phyloP scores from a whole-genome alignment of 2,797 vertebrate species.

The Chrysocyon brachyurus region DNA sequence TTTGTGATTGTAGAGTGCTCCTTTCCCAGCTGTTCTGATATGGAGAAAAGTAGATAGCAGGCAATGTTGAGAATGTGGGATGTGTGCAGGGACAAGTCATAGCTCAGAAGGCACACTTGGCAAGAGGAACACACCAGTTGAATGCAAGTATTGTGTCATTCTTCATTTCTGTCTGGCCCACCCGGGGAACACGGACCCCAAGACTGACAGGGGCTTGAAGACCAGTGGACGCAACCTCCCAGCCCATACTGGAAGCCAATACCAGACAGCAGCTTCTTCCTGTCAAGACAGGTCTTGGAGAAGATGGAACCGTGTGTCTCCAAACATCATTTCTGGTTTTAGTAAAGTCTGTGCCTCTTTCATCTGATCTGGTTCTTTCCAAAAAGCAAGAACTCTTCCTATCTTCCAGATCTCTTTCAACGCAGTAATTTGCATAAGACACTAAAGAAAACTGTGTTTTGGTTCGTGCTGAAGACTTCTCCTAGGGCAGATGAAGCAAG shows the following conservation, averaged over 20 bases:
- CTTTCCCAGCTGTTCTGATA: not conserved
- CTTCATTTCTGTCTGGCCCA: not conserved
- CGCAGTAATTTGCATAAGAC: not conserved
- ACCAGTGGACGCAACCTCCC: not conserved
- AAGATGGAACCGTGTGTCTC: not conserved
- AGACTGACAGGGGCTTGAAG: not conserved
- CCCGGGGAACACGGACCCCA: not conserved
- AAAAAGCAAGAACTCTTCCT: not conserved
- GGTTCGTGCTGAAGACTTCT: conserved; percentile 46
- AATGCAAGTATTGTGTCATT: not conserved
- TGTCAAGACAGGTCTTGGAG: not conserved
- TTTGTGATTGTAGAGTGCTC: not conserved
- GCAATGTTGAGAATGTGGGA: not conserved
- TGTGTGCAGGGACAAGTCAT: not conserved
- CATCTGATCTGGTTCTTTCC: not conserved
- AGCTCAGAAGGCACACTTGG: not conserved
- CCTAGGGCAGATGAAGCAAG: not conserved
- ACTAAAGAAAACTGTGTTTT: not conserved
- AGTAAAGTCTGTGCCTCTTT: not conserved
- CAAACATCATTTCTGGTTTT: not conserved
- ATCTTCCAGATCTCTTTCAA: conserved; percentile 35
- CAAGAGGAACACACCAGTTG: not conserved
- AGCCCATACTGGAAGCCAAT: not conserved
- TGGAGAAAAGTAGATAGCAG: conserved; percentile 6
- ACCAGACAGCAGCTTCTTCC: not conserved